Evolutionary conservation across 2,888 invertebrate species (phyloP).

Genomic region (Melanostoma mellinum): DNA sequence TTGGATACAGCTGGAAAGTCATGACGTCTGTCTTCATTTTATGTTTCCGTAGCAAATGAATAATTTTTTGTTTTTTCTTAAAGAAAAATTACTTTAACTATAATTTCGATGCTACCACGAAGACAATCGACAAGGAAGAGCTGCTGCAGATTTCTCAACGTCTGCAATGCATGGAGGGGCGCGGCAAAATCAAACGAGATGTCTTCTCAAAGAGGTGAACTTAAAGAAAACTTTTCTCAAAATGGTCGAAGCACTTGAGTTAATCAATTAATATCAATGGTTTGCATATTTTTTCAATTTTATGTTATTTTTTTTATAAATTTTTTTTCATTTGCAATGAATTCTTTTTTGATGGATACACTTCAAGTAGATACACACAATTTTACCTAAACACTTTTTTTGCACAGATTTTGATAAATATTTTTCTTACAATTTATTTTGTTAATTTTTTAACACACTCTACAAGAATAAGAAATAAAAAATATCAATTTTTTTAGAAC

Average conservation of each 20-base stretch:
- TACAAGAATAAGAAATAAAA: slow-evolving; percentile 21
- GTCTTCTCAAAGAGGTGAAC: slow-evolving; percentile 1
- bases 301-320: slow-evolving; percentile 1
- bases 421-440: slow-evolving; percentile 13
- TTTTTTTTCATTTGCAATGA: slow-evolving; percentile 23
- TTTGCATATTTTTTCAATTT: not conserved
- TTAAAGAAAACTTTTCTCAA: slow-evolving; percentile 33
- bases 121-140: not conserved
- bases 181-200: slow-evolving; percentile 48
- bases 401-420: not conserved
- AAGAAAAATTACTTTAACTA: not conserved
- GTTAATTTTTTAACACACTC: slow-evolving; percentile 18
- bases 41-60: slow-evolving; percentile 49
- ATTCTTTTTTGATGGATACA: slow-evolving; percentile 27
- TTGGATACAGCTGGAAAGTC: slow-evolving; percentile 85
- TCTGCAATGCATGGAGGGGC: slow-evolving; percentile 33
- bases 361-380: slow-evolving; percentile 18
- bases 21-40: slow-evolving; percentile 82
- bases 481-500: slow-evolving; percentile 41
- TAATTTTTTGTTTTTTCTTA: not conserved
- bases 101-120: not conserved
- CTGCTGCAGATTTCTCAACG: slow-evolving; percentile 15
- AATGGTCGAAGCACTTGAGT: slow-evolving; percentile 56
- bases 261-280: not conserved
- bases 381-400: slow-evolving; percentile 5